A percentile compares a stretch with the other conserved stretches of the same genome.
These are phyloP conservation scores for Lithodes maja DNA, from an alignment of 2,888 invertebrate genomes.

Conservation along the genomic window DNA sequence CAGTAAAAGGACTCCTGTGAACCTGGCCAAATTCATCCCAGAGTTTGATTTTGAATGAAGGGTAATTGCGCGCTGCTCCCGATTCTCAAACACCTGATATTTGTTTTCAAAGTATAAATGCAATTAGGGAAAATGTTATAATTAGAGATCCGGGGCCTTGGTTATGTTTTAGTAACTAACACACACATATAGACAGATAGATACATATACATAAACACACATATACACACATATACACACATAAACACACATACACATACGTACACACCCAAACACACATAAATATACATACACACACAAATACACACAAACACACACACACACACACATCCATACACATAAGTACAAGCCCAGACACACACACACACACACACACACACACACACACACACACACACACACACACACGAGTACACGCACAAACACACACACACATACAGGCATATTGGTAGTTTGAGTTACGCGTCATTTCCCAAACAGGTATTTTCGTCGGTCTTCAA, in stretches of 20 bases:
- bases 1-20: too few relatives aligned
- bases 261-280: not conserved
- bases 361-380: not conserved
- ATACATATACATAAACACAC: not conserved
- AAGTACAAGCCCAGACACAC: not conserved
- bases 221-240: not conserved
- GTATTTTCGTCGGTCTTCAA: too few relatives aligned
- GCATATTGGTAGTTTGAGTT: not conserved
- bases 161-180: not conserved
- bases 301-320: not conserved
- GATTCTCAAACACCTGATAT: constrained; percentile 31
- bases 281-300: not conserved
- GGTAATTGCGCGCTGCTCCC: constrained; percentile 5
- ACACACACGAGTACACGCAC: not conserved
- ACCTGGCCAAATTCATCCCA: too few relatives aligned
- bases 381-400: not conserved
- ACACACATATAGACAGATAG: not conserved
- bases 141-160: constrained; percentile 18
- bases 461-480: too few relatives aligned
- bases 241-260: not conserved
- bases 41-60: not conserved
- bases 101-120: constrained; percentile 19
- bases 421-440: not conserved
- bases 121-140: constrained; percentile 36
- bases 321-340: not conserved